phyloP scores from a whole-genome alignment of 2,888 invertebrate species.

The Lepidochitona cinerea region DNA sequence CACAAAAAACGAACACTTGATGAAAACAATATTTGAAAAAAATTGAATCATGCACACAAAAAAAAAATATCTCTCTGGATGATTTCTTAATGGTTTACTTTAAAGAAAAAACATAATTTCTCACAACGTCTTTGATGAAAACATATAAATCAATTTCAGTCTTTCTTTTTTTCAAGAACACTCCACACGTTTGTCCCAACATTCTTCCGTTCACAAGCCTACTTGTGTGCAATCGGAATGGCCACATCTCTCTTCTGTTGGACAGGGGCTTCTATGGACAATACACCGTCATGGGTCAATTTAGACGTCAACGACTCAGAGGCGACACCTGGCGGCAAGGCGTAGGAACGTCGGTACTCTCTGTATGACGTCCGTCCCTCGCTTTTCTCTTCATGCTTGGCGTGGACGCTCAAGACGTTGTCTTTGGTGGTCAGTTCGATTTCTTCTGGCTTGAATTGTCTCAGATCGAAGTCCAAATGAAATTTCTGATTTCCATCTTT shows the following conservation, averaged over 20 bases:
- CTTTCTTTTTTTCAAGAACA: no score
- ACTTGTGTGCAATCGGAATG: background rate
- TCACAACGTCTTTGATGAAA: no score
- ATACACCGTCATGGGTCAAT: constrained; percentile 94
- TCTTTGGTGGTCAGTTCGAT: constrained; percentile 96
- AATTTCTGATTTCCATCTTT: background rate
- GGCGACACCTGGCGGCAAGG: constrained; percentile 85
- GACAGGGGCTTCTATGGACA: constrained; percentile 88
- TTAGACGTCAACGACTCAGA: constrained; percentile 85
- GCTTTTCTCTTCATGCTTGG: constrained; percentile 98
- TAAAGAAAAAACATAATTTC: no score
- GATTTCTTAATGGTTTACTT: no score
- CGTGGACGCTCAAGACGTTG: constrained; percentile 93
- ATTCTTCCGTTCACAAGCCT: background rate
- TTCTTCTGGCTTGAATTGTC: background rate
- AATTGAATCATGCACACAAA: no score
- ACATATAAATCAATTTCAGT: no score
- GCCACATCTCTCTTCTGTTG: background rate
- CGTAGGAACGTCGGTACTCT: constrained; percentile 98
- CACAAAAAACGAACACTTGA: no score
- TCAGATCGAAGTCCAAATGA: background rate
- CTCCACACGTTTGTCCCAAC: no score
- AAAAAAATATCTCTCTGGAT: no score
- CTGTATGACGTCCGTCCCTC: constrained; percentile 97
- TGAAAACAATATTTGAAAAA: no score